Evolutionary conservation across 2,113 vertebrate genomes (phyloP), one percentile per base, ranked within the genome.

Genomic region (Ophiodon elongatus): DNA sequence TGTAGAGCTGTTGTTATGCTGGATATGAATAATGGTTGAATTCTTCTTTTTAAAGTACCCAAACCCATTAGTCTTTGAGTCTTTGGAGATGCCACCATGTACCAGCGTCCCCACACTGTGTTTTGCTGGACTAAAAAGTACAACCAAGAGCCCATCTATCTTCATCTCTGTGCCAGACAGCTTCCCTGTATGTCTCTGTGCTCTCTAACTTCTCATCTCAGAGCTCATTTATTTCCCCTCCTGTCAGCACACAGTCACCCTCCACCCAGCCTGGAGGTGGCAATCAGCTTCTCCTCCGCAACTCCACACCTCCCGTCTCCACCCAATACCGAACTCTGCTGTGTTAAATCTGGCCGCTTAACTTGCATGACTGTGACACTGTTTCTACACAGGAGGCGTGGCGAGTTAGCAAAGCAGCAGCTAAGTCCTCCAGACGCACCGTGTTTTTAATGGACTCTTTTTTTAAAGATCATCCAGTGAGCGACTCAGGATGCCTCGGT

Each of bases 171-270:
- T 54, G 82, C 66, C 82, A 82, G 70, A 74, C 80, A 62, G 64
- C 77, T 89, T 60, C 77, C 52, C 78, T 41, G 29, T 88, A 88
- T 67, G 86, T 80, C 78, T 77, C 76, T 57, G 76, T 80, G 79
- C 74, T 80, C 69, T 83, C 88, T 52, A 67, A 74, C 82, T 41
- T 87, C 87, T 79, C 85, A 76, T 79, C 76, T 74, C 76, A 82
- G 80, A 80, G 76, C 78, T 82, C 47, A 79, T 86, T 89, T 85
- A 85, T 91, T 90, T 83, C 89, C 83, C 84, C 77, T 76, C 73
- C 71, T 56, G 57, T 91, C 90, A 89, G 84, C 84, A 79, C 75
- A 68, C 35, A 10, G 2, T 13, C 60, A 52, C 23, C 47, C 57
- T 39, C 54, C n/a, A 17, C 66, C 65, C 33, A 17, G 64, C 43